phyloP scores from a whole-genome alignment of 1,140 invertebrate genomes.

The Bicyclus anynana region DNA sequence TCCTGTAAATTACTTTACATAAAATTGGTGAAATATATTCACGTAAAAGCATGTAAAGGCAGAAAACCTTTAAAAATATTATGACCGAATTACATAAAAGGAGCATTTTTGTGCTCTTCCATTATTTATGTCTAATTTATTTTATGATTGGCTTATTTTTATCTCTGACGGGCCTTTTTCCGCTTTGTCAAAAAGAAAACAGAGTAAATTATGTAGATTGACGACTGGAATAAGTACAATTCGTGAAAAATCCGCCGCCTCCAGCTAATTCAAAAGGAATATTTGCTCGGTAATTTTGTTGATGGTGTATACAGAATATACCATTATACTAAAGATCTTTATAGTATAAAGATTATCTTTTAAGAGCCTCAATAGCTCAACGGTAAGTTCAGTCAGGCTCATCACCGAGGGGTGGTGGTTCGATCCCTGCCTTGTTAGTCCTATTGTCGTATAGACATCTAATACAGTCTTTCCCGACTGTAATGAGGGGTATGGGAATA shows the following conservation, averaged over 20 bases:
- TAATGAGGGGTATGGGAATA: too few species aligned
- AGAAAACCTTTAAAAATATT: neutral
- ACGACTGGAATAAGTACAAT: constrained; percentile 25
- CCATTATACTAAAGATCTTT: too few species aligned
- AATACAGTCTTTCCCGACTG: too few species aligned
- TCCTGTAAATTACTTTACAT: too few species aligned
- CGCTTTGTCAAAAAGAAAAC: constrained; percentile 22
- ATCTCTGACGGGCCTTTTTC: constrained; percentile 18
- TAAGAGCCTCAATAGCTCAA: too few species aligned
- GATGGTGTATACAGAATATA: constrained; percentile 1
- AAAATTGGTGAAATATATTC: too few species aligned
- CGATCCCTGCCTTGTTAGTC: too few species aligned
- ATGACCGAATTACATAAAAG: neutral
- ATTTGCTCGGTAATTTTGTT: constrained; percentile 57
- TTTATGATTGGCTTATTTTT: constrained; percentile 20
- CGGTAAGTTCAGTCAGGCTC: too few species aligned
- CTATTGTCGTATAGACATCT: too few species aligned
- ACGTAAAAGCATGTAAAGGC: neutral
- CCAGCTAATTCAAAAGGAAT: constrained; percentile 34
- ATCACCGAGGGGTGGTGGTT: too few species aligned
- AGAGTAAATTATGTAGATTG: constrained; percentile 27
- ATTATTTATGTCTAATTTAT: constrained; percentile 20
- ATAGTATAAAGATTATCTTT: too few species aligned
- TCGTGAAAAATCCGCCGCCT: constrained; percentile 27
- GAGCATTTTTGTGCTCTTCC: constrained; percentile 5